Conservation (phyloP, 2,113 vertebrate genomes). For the Pluvianellus socialis region DNA sequence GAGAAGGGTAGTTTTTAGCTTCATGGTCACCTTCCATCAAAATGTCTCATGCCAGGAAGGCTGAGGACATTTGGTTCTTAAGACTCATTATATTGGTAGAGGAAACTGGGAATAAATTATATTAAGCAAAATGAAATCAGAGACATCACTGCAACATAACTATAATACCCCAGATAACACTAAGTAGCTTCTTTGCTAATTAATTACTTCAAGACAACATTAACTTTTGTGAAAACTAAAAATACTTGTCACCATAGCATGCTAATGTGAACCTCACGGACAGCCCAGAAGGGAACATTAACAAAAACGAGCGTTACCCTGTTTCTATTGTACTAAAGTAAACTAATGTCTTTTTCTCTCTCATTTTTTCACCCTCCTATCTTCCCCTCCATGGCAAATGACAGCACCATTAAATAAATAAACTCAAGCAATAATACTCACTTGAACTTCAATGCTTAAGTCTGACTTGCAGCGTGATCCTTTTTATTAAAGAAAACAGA, state of each 20-base stretch:
- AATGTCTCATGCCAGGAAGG: background rate
- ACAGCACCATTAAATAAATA: background rate
- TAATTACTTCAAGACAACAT: background rate
- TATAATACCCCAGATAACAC: background rate
- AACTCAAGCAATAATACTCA: background rate
- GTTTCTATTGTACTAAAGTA: background rate
- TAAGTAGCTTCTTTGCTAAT: background rate
- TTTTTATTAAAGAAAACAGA: background rate
- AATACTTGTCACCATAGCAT: background rate
- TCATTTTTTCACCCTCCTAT: background rate
- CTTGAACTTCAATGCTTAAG: background rate
- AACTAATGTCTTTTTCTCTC: background rate
- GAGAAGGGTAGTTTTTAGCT: background rate
- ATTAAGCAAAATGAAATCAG: background rate
- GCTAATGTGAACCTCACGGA: background rate
- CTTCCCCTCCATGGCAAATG: background rate
- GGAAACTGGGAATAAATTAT: background rate
- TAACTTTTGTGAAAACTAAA: background rate
- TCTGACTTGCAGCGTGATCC: background rate
- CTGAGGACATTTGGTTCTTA: background rate
- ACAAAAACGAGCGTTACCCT: background rate
- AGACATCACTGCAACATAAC: background rate
- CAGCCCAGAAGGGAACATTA: background rate
- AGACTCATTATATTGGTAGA: background rate
- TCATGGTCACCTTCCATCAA: background rate